These are phyloP conservation scores for Halcyon leucocephala DNA, from an alignment of 2,797 vertebrate genomes.

Conservation along the genomic window DNA sequence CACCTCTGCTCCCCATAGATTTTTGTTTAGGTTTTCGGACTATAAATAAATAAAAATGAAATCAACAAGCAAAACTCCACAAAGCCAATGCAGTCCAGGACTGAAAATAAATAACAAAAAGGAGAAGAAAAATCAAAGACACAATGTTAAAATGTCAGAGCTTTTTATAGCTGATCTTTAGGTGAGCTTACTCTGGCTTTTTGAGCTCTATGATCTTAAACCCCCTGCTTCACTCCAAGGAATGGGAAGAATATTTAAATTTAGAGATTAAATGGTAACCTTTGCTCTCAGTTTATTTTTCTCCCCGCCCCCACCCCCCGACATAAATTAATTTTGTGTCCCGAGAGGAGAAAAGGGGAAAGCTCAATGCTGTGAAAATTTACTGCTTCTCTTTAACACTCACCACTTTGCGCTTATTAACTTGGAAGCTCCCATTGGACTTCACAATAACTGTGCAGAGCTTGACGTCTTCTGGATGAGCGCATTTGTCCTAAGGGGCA, in stretches of 20 bases:
- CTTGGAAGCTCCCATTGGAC: conserved; percentile 95
- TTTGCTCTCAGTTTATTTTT: conserved; percentile 60
- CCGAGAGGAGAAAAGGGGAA: conserved; percentile 1
- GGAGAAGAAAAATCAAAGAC: conserved; percentile 3
- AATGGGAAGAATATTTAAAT: conserved; percentile 42
- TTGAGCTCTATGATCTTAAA: conserved; percentile 22
- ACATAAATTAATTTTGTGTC: neutral
- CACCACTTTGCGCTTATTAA: conserved; percentile 97
- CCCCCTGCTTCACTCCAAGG: conserved; percentile 39
- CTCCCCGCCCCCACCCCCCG: conserved; percentile 13
- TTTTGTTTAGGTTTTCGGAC: neutral
- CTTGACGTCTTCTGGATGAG: conserved; percentile 97
- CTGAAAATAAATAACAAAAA: neutral
- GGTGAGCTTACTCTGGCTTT: conserved; percentile 46
- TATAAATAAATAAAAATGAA: neutral
- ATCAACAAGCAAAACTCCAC: neutral
- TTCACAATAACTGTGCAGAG: conserved; percentile 96
- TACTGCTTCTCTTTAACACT: conserved; percentile 70
- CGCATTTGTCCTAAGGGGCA: conserved; percentile 92
- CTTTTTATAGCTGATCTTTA: conserved; percentile 60
- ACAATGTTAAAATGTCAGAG: conserved; percentile 27
- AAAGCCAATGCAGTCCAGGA: neutral
- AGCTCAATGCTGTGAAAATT: neutral
- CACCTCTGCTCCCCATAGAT: neutral
- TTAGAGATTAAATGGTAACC: neutral